Base-by-base conservation (phyloP, 1,140 invertebrate genomes). In the Paraescarpia echinospica region DNA sequence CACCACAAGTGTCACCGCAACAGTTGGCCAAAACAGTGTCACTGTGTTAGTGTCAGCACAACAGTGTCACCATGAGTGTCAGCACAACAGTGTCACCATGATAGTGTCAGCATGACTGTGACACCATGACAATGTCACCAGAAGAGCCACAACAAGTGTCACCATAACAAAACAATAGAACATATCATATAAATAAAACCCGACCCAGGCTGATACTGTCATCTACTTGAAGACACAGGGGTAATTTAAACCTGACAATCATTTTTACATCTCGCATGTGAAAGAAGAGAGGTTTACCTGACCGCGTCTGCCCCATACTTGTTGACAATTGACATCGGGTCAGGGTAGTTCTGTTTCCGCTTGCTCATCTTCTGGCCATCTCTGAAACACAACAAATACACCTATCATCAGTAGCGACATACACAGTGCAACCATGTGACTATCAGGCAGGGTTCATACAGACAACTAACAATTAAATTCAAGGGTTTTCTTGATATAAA, bases 291-390 rank as follows among this genome's bases (percentile, higher is more conserved):
- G 14, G 59, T 77, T 77, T 92, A 95, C 94, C 96, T 97, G 8
- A 99, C 96, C 34, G 99, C 98, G 97, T 99, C 99, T 1, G 99
- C 99, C 31, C 99, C 99, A 96, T 98, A 99, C 95, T 99, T 99
- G 91, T 97, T 96, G 1, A 99, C 97, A 90, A 99, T 96, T 94
- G 98, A 97, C 96, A 99, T 97, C 1, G 99, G 99, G 96, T 99
- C 98, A 0, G 99, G 99, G 96, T 99, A 99, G 96, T 99, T 99
- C 96, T 99, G 99, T 96, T 99, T 99, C 31, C 99, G 97, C 95
- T 99, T 99, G 0, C 99, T 99, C 99, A 99, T 99, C 96, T 99
- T 99, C 95, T 99, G 98, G 5, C 99, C 99, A 97, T 99, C 99
- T 90, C 98, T 96, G 89, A 34, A 91, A 88, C 59, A 77, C 59